Evolutionary conservation across 2,113 vertebrate genomes (phyloP).

Genomic region (Athene noctua): DNA sequence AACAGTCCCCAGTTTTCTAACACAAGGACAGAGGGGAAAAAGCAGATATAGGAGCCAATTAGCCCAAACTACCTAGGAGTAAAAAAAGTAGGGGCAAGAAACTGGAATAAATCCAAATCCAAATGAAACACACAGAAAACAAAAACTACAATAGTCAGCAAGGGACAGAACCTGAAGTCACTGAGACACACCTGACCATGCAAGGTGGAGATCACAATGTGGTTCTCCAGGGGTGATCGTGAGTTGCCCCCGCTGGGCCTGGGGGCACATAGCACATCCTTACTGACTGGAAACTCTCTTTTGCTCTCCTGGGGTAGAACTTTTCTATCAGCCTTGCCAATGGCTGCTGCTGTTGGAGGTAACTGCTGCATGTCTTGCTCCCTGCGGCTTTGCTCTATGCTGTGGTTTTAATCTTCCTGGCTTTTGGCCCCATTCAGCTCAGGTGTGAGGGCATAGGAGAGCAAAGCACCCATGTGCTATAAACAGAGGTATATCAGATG

Average conservation of each 20-base stretch:
- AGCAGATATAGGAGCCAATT: background rate
- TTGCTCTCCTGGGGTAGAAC: background rate
- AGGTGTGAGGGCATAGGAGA: background rate
- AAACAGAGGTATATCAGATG: background rate
- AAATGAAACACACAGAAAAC: background rate
- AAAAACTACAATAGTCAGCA: background rate
- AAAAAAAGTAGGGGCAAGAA: background rate
- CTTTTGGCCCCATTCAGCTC: background rate
- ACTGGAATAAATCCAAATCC: background rate
- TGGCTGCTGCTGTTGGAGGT: background rate
- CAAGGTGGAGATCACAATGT: background rate
- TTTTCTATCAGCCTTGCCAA: background rate
- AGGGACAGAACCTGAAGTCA: background rate
- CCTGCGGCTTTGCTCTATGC: background rate
- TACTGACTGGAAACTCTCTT: background rate
- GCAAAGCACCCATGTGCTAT: accelerated
- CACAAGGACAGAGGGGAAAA: background rate
- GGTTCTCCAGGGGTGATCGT: background rate
- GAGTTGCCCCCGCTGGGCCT: background rate
- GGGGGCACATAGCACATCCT: background rate
- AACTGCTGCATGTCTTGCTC: background rate
- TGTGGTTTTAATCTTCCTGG: background rate
- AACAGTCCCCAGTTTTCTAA: background rate
- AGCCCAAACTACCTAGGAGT: background rate
- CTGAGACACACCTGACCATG: accelerated